A percentile compares a stretch with the other conserved stretches of the same genome.
phyloP scores from a whole-genome alignment of 1,140 invertebrate genomes.

The Drosophila teissieri region DNA sequence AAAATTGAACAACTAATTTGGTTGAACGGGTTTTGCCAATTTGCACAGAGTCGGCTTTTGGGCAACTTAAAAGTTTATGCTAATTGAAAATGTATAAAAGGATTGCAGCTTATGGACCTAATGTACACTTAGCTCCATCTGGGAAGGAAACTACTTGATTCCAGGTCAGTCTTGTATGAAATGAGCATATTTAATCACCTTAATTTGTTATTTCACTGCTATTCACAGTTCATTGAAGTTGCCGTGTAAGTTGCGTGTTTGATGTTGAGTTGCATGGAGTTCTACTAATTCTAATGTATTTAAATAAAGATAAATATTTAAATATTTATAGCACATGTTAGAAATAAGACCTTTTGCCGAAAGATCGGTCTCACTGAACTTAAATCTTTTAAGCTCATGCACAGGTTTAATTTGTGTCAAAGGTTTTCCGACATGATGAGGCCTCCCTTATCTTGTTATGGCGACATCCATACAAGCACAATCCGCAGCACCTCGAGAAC shows the following conservation, averaged over 20 bases:
- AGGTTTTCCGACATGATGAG: not conserved
- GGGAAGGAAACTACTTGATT: not conserved
- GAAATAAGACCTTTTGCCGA: not conserved
- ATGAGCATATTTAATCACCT: not conserved
- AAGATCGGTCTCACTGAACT: not conserved
- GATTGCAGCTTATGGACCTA: not conserved
- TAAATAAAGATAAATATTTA: not conserved
- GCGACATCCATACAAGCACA: slow-evolving; percentile 10
- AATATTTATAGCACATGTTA: not conserved
- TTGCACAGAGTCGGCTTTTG: slow-evolving; percentile 27
- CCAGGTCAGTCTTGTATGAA: not conserved
- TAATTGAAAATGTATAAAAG: slow-evolving; percentile 39
- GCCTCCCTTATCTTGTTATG: not conserved
- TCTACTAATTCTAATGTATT: not conserved
- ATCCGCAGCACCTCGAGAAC: slow-evolving; percentile 6
- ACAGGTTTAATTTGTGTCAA: slow-evolving; percentile 12
- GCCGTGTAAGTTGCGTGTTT: not conserved
- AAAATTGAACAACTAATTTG: slow-evolving; percentile 79
- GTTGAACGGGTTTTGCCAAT: slow-evolving; percentile 55
- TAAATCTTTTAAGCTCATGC: not conserved
- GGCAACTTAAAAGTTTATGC: slow-evolving; percentile 38
- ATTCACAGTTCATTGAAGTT: slow-evolving; percentile 1
- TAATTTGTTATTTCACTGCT: slow-evolving; percentile 1
- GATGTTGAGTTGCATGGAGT: not conserved
- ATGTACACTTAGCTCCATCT: no score